Base-by-base conservation (phyloP, 2,797 vertebrate species). In the Lates japonicus region DNA sequence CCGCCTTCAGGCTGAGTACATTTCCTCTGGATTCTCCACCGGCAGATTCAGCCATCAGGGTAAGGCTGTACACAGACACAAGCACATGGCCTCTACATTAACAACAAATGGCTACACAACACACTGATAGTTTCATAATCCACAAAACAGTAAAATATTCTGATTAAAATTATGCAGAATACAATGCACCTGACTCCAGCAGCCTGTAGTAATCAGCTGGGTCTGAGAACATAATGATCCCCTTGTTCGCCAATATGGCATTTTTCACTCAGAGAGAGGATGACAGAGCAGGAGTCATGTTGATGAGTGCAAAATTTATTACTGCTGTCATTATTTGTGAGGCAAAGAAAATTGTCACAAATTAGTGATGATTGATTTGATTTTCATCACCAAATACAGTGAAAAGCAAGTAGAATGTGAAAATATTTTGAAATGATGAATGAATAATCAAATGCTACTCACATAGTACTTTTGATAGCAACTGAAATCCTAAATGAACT, bases 11-110 rank as follows among this genome's bases (percentile, higher is more conserved):
- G 79, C 97, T 98, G 69, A 99, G 95, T 3, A 98, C 93, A 66
- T 99, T 99, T 55, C 98, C 98, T 86, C 98, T 96, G 70, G 89
- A 97, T 78, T 97, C 98, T 37, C 93, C 94, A 42, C 96, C 96
- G 98, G 98, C 20, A 99, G 96, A 87, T 98, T 98, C 98, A 99
- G 46, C 98, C 98, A 0, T 95, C 80, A 19, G 98, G 98, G 90
- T 98, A 99, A 3, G 96, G 73, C 75, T 96, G 71, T 12, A 90
- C 90, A 64, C 8, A 72, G 25, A 29, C n/a, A 35, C 12, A 84
- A 25, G 71, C 61, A 80, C 14, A 7, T 11, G 22, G 0, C 13
- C 35, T 22, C 6, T 44, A 2, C 31, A 33, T 13, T 16, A 7
- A 63, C 13, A 37, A 5, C 25, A 11, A 25, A n/a, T n/a, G n/a